phyloP scores from a whole-genome alignment of 2,888 invertebrate genomes.

The Ligdia adustata region DNA sequence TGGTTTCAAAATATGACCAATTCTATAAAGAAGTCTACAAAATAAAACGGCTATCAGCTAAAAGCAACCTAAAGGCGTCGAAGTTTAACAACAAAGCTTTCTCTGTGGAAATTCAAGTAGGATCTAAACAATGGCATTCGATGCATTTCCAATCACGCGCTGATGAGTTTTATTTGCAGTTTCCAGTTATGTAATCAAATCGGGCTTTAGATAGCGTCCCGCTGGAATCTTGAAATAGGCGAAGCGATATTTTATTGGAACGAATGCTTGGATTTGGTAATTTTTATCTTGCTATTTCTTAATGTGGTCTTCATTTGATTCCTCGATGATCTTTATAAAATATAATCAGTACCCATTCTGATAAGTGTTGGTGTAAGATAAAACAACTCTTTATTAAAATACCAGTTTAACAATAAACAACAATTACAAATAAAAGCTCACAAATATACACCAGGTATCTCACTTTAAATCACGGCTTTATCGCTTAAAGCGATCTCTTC shows the following conservation, averaged over 20 bases:
- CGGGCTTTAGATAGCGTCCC: slow-evolving; percentile 27
- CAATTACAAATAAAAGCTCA: too few species aligned
- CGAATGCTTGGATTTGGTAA: too few species aligned
- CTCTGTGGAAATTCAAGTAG: slow-evolving; percentile 22
- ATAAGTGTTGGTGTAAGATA: too few species aligned
- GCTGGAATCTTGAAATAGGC: slow-evolving; percentile 48
- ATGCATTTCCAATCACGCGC: slow-evolving; percentile 27
- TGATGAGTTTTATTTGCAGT: slow-evolving; percentile 26
- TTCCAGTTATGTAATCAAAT: slow-evolving; percentile 31
- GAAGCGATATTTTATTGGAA: slow-evolving; percentile 51
- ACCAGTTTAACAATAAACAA: too few species aligned
- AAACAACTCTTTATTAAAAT: too few species aligned
- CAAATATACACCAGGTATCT: too few species aligned
- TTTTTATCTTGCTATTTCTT: neutral
- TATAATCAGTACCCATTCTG: too few species aligned
- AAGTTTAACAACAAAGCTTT: slow-evolving; percentile 20
- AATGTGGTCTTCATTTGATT: neutral
- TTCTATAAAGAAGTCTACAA: slow-evolving; percentile 7
- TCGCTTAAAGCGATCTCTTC: too few species aligned
- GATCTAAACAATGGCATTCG: slow-evolving; percentile 24
- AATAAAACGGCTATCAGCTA: slow-evolving; percentile 18
- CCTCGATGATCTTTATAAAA: too few species aligned
- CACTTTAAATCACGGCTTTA: too few species aligned
- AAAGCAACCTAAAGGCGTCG: slow-evolving; percentile 12
- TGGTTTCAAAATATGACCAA: neutral